phyloP scores from a whole-genome alignment of 2,888 invertebrate species.

The Anticlea derivata region DNA sequence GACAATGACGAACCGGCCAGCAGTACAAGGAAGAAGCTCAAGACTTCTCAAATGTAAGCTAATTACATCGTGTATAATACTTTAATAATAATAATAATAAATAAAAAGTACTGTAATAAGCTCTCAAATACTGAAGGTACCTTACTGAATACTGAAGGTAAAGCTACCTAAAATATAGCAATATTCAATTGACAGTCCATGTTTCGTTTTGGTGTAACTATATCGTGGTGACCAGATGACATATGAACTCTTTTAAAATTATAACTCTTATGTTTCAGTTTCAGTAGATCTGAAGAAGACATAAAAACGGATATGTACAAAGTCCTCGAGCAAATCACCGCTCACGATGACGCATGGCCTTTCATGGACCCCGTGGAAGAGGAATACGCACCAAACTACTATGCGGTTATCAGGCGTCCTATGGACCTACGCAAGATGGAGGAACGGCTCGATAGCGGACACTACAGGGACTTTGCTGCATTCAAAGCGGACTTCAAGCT shows the following conservation, averaged over 20 bases:
- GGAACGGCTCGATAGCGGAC: slow-evolving; percentile 91
- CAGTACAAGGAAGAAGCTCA: slow-evolving; percentile 83
- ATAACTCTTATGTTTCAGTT: slow-evolving; percentile 71
- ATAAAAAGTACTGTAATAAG: no score
- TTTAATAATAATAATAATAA: no score
- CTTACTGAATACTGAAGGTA: no score
- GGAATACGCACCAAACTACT: slow-evolving; percentile 94
- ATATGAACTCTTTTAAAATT: slow-evolving; percentile 1
- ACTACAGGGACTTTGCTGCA: slow-evolving; percentile 90
- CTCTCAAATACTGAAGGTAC: no score
- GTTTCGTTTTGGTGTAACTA: no score
- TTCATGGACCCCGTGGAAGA: slow-evolving; percentile 97
- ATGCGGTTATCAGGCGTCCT: slow-evolving; percentile 89
- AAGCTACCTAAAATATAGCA: no score
- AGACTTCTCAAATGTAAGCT: slow-evolving; percentile 88
- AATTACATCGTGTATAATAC: no score
- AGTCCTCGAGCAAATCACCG: slow-evolving; percentile 93
- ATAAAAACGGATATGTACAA: slow-evolving; percentile 95
- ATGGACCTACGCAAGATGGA: slow-evolving; percentile 96
- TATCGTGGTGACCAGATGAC: no score
- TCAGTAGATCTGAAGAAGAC: slow-evolving; percentile 92
- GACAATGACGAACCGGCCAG: slow-evolving; percentile 72
- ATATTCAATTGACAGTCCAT: no score
- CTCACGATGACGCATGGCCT: slow-evolving; percentile 97
- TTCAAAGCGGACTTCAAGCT: slow-evolving; percentile 95